Percentiles rank a stretch among this genome's conserved stretches.
These are phyloP conservation scores for Narcine bancroftii DNA, from an alignment of 2,113 vertebrate genomes.

Conservation along the genomic window DNA sequence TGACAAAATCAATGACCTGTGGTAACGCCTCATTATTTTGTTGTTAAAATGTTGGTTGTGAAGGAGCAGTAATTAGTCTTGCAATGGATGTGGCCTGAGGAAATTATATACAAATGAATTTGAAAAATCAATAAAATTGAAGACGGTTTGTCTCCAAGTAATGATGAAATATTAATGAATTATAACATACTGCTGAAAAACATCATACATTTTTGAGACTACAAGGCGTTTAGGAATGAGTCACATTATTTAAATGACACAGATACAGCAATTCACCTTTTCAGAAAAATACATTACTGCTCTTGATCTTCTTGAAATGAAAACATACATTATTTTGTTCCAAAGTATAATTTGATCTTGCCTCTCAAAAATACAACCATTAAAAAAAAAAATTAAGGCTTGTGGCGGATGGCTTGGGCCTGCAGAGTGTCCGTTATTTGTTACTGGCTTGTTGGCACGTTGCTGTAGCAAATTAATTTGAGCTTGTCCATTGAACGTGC, in stretches of 20 bases:
- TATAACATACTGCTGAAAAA: neutral
- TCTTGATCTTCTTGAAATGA: neutral
- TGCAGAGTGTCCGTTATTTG: no score
- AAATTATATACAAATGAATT: slow-evolving; percentile 21
- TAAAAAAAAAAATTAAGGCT: no score
- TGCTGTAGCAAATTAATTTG: no score
- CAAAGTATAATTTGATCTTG: neutral
- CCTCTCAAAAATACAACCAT: neutral
- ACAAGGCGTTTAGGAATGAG: neutral
- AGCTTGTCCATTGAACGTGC: no score
- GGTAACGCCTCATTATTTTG: neutral
- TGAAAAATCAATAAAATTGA: slow-evolving; percentile 36
- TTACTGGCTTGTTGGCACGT: no score
- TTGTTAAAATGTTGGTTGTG: neutral
- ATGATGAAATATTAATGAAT: slow-evolving; percentile 22
- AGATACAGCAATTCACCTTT: neutral
- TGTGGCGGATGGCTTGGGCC: no score
- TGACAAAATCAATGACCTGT: neutral
- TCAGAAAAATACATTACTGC: neutral
- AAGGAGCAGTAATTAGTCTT: slow-evolving; percentile 16
- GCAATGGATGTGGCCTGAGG: neutral
- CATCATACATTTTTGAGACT: slow-evolving; percentile 13
- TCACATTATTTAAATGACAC: neutral
- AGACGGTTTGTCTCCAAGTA: slow-evolving; percentile 22
- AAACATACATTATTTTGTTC: neutral